A percentile compares a stretch with the other conserved stretches of the same genome.
Evolutionary conservation across 1,140 invertebrate genomes (phyloP).

Genomic region (Aphidius ervi): DNA sequence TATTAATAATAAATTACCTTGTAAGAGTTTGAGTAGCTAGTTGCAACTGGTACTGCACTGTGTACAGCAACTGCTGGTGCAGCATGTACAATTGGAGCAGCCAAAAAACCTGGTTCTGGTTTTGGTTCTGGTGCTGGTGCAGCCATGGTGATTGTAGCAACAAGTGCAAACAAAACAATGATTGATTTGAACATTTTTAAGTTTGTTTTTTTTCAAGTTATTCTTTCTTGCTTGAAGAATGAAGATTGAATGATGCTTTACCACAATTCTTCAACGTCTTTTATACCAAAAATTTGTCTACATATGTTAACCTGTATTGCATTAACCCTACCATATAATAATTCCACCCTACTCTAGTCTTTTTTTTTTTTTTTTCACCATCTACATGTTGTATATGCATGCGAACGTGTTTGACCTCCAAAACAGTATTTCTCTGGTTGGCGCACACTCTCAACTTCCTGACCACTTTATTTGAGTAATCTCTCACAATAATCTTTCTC

Average conservation of each 20-base stretch:
- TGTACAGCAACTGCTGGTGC: constrained; percentile 21
- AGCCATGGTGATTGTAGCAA: constrained; percentile 35
- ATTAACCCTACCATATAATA: too few species aligned
- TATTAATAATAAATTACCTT: constrained; percentile 10
- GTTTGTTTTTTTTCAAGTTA: background rate
- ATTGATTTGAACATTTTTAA: constrained; percentile 20
- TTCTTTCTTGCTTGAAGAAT: constrained; percentile 5
- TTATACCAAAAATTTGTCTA: too few species aligned
- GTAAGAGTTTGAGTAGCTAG: constrained; percentile 17
- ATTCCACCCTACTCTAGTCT: too few species aligned
- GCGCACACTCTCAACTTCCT: too few species aligned
- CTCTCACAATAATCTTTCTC: too few species aligned
- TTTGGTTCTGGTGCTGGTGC: constrained; percentile 22
- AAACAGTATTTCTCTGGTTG: too few species aligned
- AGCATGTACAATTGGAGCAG: constrained; percentile 25
- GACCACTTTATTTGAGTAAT: too few species aligned
- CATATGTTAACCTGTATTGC: too few species aligned
- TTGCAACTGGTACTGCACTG: constrained; percentile 11
- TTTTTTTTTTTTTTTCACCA: too few species aligned
- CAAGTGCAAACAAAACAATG: constrained; percentile 20
- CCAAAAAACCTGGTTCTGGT: constrained; percentile 25
- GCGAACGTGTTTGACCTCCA: too few species aligned
- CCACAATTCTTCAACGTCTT: too few species aligned
- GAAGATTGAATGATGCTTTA: constrained; percentile 9
- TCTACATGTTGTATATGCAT: too few species aligned